Evolutionary conservation across 1,140 invertebrate species (phyloP), one percentile per base, ranked within the genome.

Genomic region (Lanistes nyassanus): DNA sequence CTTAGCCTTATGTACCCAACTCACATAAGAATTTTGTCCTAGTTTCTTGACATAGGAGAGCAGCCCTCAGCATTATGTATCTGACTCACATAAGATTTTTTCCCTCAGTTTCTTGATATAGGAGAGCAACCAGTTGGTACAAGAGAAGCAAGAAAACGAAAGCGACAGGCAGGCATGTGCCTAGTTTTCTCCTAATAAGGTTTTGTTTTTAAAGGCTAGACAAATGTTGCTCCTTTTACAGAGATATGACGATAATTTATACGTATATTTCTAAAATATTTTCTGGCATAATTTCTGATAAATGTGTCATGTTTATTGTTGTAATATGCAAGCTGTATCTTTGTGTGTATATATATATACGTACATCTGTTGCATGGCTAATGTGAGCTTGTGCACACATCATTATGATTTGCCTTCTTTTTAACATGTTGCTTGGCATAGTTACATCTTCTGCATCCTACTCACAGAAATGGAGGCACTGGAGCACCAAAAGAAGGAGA

Each of bases 101-200:
- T 4, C 53, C 85, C 97, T 76, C 96, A 98, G 90, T 89, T 98
- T 23, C 89, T 99, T 31, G 97, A 98, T 84, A 97, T 98, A 80
- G 93, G 93, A 29, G 97, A 98, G 84, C 95, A 97, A 83, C 97
- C 97, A 2, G 91, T 93, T 84, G 92, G 91, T 82, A 83, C 86
- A 26, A 90, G 91, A 74, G 91, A 92, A 83, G 91, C 93, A 31
- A 94, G 94, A 86, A 91, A 90, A 84, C 86, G 92, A 70, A 93
- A 92, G 85, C 92, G 91, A 83, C 86, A 89, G 80, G 90, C 92
- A 89, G 92, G 92, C 92, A 83, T 74, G 76, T 82, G 21, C 51
- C 37, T 37, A 42, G 0, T 72, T 26, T 56, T 56, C 13, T 16
- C 26, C 34, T 16, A 11, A 58, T 16, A 42, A 26, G n/a, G 11